Percentiles rank a stretch among this genome's conserved stretches.
Conservation (phyloP, 2,888 invertebrate genomes). For the Drosophila engyochracea region DNA sequence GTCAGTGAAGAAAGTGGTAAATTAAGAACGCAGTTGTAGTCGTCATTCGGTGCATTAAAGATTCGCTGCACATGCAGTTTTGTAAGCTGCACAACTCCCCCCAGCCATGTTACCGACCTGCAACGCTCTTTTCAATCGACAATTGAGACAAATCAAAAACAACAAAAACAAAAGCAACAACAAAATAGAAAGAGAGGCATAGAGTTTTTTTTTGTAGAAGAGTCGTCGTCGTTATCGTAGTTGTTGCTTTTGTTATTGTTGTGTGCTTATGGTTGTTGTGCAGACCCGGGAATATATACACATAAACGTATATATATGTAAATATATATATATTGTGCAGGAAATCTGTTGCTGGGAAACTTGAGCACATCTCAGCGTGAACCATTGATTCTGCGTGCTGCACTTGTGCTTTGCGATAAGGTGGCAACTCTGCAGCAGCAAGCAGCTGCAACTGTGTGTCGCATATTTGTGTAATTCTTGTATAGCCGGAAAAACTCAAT, state of each 20-base stretch:
- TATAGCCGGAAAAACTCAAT: conserved; percentile 77
- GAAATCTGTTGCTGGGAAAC: conserved; percentile 77
- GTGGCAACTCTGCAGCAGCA: conserved; percentile 46
- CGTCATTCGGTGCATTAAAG: conserved; percentile 32
- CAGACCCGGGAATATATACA: conserved; percentile 60
- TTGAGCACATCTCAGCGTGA: conserved; percentile 48
- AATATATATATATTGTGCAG: conserved; percentile 56
- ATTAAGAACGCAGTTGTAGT: conserved; percentile 13
- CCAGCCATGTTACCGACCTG: conserved; percentile 16
- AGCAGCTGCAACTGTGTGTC: conserved; percentile 24
- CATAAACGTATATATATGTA: background rate
- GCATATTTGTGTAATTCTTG: conserved; percentile 59
- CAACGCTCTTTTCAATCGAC: conserved; percentile 27
- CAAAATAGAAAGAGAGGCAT: conserved; percentile 23
- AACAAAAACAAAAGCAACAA: conserved; percentile 29
- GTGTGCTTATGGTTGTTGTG: conserved; percentile 42
- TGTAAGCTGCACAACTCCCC: background rate
- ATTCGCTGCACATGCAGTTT: conserved; percentile 58
- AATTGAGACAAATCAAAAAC: conserved; percentile 56
- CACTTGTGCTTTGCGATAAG: conserved; percentile 55
- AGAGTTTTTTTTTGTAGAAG: conserved; percentile 39
- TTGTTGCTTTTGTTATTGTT: conserved; percentile 55
- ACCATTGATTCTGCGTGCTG: conserved; percentile 76
- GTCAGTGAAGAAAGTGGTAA: conserved; percentile 43
- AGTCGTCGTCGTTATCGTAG: conserved; percentile 45